Evolutionary conservation across 2,113 vertebrate genomes (phyloP).

Genomic region (Mohoua ochrocephala): DNA sequence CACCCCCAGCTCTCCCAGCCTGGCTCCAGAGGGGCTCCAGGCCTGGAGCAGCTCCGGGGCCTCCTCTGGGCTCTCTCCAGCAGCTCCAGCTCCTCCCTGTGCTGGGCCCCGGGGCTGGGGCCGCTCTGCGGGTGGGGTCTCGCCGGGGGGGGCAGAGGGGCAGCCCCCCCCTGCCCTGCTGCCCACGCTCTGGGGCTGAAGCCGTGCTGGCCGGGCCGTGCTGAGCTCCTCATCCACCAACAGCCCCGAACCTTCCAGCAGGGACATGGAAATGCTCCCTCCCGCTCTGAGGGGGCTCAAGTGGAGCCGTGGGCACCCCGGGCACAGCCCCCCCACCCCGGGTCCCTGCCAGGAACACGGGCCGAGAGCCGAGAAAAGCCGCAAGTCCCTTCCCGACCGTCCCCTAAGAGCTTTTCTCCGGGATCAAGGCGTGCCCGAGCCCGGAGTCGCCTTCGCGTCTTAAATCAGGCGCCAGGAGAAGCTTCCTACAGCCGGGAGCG

Average conservation of each 20-base stretch:
- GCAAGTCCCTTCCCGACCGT: neutral
- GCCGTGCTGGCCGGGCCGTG: neutral
- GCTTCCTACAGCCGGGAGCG: neutral
- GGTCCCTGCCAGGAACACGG: accelerated
- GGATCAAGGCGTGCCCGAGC: neutral
- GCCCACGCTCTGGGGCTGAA: neutral
- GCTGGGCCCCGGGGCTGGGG: neutral
- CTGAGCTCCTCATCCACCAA: too few species aligned
- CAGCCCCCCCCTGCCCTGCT: neutral
- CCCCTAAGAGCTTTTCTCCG: neutral
- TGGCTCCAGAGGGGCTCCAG: neutral
- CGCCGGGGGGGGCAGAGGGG: neutral
- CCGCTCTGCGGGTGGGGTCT: neutral
- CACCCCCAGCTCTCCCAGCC: neutral
- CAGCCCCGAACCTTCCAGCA: neutral
- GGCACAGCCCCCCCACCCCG: too few species aligned
- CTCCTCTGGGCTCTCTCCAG: neutral
- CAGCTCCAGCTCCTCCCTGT: neutral
- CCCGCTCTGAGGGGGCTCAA: neutral
- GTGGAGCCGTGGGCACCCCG: accelerated
- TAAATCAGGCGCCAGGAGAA: neutral
- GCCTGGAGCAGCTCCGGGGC: accelerated
- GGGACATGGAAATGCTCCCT: neutral
- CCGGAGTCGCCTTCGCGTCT: neutral
- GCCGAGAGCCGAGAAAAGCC: neutral